phyloP scores from a whole-genome alignment of 2,113 vertebrate genomes.

The cattle (Bos taurus) region DNA sequence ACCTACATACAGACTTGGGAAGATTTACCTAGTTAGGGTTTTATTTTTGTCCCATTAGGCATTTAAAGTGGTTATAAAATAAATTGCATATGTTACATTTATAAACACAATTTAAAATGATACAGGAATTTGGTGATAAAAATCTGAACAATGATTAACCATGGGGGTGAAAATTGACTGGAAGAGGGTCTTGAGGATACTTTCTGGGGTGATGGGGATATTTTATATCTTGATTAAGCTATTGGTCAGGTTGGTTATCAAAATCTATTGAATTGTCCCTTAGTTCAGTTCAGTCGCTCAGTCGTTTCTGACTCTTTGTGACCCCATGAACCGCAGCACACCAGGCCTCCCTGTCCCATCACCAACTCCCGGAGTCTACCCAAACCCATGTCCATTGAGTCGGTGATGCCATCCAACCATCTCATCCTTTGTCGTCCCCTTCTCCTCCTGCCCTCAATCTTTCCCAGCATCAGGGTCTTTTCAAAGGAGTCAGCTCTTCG shows the following conservation, averaged over 20 bases:
- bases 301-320: fast-evolving
- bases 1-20: not conserved
- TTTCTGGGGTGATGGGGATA: not conserved
- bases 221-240: not conserved
- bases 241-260: not conserved
- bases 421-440: not conserved
- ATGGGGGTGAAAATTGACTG: not conserved
- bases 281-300: not conserved
- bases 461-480: not conserved
- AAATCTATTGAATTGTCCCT: not conserved
- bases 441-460: not conserved
- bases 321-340: not conserved
- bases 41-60: slow-evolving; percentile 35
- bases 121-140: slow-evolving; percentile 26
- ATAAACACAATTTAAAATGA: slow-evolving; percentile 45
- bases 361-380: not conserved
- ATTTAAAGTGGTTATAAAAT: slow-evolving; percentile 42
- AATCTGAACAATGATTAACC: not conserved
- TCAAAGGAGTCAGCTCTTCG: not conserved
- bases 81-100: slow-evolving; percentile 21
- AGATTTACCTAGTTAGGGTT: not conserved
- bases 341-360: not conserved
- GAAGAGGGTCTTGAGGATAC: not conserved
- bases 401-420: not conserved
- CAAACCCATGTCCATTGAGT: not conserved